Evolutionary conservation across 1,140 invertebrate species (phyloP), one percentile per base, ranked within the genome.

Genomic region (Euborellia annulipes): DNA sequence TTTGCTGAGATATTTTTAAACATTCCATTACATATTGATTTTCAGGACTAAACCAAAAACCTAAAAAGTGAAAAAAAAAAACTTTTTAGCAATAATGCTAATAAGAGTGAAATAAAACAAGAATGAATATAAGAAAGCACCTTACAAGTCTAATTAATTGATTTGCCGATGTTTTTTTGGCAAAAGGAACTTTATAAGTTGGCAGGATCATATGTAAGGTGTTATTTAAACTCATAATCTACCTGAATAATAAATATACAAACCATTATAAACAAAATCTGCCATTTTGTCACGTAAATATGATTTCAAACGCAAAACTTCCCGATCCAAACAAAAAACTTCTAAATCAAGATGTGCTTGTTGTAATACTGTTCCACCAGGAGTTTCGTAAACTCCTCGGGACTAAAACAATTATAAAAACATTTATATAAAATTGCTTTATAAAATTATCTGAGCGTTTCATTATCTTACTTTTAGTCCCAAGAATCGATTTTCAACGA

Each of bases 31-130:
- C 73, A 58, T 73, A 88, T 32, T 75, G 66, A 19, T 77, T 79
- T 65, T 90, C 85, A 0, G 85, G 85, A 38, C 82, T 84, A 61
- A 82, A 87, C 85, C 85, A 89, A 55, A 85, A 84, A 3, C 85
- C 47, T 43, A 34, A 18, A 34, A 34, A 16, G 16, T 18, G 44
- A 9, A 17, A 21, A 16, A 14, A 43, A 17, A 48, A n/a, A n/a
- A n/a, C n/a, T n/a, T n/a, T n/a, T n/a, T n/a, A n/a, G n/a, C n/a
- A n/a, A n/a, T n/a, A n/a, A n/a, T n/a, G n/a, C n/a, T n/a, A n/a
- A n/a, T n/a, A n/a, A n/a, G n/a, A n/a, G n/a, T n/a, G n/a, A n/a
- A n/a, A n/a, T n/a, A n/a, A n/a, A n/a, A n/a, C n/a, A n/a, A n/a
- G n/a, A n/a, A n/a, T n/a, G n/a, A n/a, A n/a, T n/a, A n/a, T n/a